Base-by-base conservation (phyloP, 2,113 vertebrate genomes). In the Hucho hucho region DNA sequence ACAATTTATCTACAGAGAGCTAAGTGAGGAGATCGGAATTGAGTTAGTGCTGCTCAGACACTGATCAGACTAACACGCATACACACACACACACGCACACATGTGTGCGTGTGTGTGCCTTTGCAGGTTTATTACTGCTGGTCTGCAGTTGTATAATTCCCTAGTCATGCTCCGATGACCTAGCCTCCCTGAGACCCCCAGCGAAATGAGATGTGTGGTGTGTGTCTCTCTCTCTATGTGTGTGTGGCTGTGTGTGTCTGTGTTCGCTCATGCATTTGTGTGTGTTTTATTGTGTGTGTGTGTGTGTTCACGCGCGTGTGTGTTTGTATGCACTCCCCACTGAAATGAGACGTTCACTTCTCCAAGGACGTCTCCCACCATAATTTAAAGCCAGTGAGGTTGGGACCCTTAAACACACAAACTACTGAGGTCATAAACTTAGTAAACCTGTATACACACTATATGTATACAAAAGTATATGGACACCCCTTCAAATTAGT, bases 311-410 rank as follows among this genome's bases (percentile, higher is more conserved):
- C 18, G 46, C 49, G 25, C 66, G 18, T n/a, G 24, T 58, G 69
- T 29, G 69, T 53, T 47, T 70, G 49, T 58, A 22, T 56, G 22
- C 16, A 68, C 37, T 74, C 78, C 79, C 22, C 78, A 84, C 77
- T 88, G 87, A 88, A 91, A 92, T 91, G 89, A 92, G 89, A 91
- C 89, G 89, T 91, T 90, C 90, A 90, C 88, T 90, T 90, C 87
- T 18, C 84, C 90, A 92, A 92, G 90, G 90, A 91, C 90, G 84
- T 92, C 87, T 89, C 79, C 87, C 86, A 87, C 91, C 87, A 89
- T 92, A 90, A 92, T 92, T 91, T 91, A 90, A 89, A 89, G 81
- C 83, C 87, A 88, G 78, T 85, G 87, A 82, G 85, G 87, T 89
- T 87, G 84, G 89, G 91, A 88, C 87, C 85, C 87, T 90, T 90